Percentiles rank a stretch among this genome's conserved stretches.
phyloP scores from a whole-genome alignment of 2,113 vertebrate species.

The Periophthalmus modestus region DNA sequence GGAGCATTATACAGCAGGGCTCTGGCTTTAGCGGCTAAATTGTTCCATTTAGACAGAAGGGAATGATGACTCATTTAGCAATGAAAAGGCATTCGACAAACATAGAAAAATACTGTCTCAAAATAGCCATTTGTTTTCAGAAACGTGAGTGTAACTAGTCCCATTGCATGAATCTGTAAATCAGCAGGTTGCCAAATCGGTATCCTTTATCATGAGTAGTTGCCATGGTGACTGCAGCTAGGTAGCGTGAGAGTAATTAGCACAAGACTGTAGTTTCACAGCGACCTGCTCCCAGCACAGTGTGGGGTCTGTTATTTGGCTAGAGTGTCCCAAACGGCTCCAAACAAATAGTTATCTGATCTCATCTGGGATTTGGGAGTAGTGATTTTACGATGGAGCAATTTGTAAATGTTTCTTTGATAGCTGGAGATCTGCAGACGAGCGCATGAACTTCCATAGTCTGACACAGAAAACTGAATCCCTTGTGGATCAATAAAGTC shows the following conservation, averaged over 20 bases:
- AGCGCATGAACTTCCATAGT: no score
- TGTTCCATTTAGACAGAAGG: conserved; percentile 23
- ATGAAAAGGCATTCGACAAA: neutral
- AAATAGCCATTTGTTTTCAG: neutral
- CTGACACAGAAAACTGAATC: no score
- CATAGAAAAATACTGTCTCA: neutral
- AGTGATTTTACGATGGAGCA: neutral
- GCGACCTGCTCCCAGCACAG: conserved; percentile 7
- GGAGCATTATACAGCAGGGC: conserved; percentile 15
- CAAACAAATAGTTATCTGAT: conserved; percentile 8
- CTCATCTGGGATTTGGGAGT: conserved; percentile 23
- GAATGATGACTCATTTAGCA: conserved; percentile 8
- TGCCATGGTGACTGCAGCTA: conserved; percentile 57
- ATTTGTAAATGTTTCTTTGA: no score
- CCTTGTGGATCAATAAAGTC: no score
- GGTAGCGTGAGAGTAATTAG: conserved; percentile 50
- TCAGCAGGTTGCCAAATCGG: conserved; percentile 20
- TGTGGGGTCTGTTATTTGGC: conserved; percentile 20
- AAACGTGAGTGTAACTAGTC: neutral
- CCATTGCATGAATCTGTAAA: neutral
- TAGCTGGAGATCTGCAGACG: no score
- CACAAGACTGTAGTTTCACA: conserved; percentile 5
- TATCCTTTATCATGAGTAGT: conserved; percentile 36
- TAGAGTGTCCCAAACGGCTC: conserved; percentile 28
- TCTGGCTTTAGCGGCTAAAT: conserved; percentile 21